Evolutionary conservation across 1,140 invertebrate genomes (phyloP).

Genomic region (Drosophila sp.): DNA sequence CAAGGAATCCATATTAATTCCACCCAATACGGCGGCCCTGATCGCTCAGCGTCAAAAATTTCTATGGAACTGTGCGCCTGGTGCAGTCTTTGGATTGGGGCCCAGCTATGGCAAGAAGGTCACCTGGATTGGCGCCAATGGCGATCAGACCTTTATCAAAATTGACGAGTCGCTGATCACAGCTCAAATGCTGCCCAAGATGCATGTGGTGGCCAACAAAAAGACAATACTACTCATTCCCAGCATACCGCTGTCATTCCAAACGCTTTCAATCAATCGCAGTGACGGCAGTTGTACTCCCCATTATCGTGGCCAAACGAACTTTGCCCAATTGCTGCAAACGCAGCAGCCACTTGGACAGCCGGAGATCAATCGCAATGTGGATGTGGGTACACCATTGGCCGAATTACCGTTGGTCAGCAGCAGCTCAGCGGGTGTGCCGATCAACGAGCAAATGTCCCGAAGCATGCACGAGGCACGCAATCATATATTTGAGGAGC

Average conservation of each 20-base stretch:
- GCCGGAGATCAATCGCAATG: constrained; percentile 78
- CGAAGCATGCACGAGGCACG: constrained; percentile 82
- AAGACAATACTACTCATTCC: constrained; percentile 88
- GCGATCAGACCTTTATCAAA: constrained; percentile 97
- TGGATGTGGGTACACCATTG: constrained; percentile 55
- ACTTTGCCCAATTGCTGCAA: constrained; percentile 86
- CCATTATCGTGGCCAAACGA: constrained; percentile 90
- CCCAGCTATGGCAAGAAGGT: constrained; percentile 92
- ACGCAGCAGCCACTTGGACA: constrained; percentile 40
- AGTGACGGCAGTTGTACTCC: constrained; percentile 93
- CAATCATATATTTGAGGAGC: constrained; percentile 82
- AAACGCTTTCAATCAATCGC: constrained; percentile 92
- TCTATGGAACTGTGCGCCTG: constrained; percentile 93
- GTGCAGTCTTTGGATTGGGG: constrained; percentile 91
- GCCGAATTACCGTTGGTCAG: constrained; percentile 31
- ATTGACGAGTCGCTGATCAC: constrained; percentile 97
- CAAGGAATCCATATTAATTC: constrained; percentile 64
- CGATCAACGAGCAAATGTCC: constrained; percentile 83
- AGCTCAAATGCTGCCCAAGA: constrained; percentile 92
- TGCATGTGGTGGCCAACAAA: constrained; percentile 95
- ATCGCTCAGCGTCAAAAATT: constrained; percentile 81
- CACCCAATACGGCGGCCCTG: constrained; percentile 50
- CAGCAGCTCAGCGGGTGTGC: constrained; percentile 51
- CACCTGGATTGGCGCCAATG: constrained; percentile 96
- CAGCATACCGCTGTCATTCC: constrained; percentile 86